Evolutionary conservation across 2,888 invertebrate species (phyloP), one percentile per base, ranked within the genome.

Genomic region (Schizaphis graminum): DNA sequence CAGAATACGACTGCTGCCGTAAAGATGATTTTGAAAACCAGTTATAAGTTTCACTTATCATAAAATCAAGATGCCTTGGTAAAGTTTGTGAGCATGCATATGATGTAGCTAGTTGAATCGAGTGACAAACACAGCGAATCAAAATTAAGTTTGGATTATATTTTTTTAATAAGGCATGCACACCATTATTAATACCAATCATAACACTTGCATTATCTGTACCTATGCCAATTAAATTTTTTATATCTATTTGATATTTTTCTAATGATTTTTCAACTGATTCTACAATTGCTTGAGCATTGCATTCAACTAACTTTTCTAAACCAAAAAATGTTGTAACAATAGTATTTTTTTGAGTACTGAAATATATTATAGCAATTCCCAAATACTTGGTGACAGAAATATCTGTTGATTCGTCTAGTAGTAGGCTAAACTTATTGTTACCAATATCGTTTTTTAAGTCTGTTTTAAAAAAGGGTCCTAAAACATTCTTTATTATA

Each of bases 171-270:
- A 47, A 7, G 3, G 35, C 24, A 92, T 56, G n/a, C 13, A 94
- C 92, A 4, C 95, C 95, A 56, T 95, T 94, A 93, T 95, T 94
- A 21, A 93, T 90, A 11, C 96, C 96, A 24, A 95, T 94, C 96
- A 96, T 96, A 3, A 95, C 95, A 41, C 95, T 95, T 8, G 95
- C 95, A 95, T 96, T 96, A 93, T 96, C 96, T 53, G 95, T 95
- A n/a, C 95, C 96, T 10, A 89, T 1, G 0, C 57, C 89, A 56
- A 57, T 28, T 11, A 56, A 3, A n/a, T 88, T 53, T 49, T 88
- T 88, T 8, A 88, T 49, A 49, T 88, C 49, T 21, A 86, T 41
- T 24, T 49, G 5, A 49, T 49, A 49, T 26, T 47, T 49, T 41
- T 53, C 49, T 53, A 89, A 89, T 89, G 56, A 47, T 41, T 26